Conservation (phyloP, 2,113 vertebrate species). For the Pygoscelis adeliae region DNA sequence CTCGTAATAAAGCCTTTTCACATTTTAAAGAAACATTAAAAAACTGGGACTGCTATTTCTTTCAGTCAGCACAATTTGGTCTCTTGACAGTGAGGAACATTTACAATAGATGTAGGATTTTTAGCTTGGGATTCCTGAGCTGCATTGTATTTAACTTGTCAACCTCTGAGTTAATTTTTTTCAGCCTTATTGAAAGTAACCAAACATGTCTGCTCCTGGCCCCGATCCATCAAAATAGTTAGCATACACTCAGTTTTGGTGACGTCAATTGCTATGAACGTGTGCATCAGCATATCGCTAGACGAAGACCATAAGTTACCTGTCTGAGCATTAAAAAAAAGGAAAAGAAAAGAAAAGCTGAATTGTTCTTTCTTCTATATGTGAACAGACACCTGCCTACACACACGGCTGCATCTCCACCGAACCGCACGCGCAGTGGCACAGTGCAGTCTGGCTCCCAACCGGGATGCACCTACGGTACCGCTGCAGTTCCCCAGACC, state of each 20-base stretch:
- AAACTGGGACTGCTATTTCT: neutral
- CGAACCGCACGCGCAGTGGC: rapidly evolving
- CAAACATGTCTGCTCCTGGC: neutral
- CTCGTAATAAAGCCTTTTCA: neutral
- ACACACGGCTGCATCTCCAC: neutral
- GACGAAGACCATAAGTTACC: constrained; percentile 27
- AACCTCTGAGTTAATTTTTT: neutral
- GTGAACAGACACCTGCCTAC: neutral
- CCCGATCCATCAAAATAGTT: neutral
- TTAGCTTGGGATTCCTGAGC: neutral
- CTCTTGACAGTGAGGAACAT: neutral
- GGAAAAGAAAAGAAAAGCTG: neutral
- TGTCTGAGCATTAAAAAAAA: neutral
- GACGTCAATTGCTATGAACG: neutral
- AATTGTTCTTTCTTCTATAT: neutral
- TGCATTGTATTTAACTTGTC: neutral
- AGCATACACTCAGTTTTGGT: neutral
- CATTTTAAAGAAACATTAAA: neutral
- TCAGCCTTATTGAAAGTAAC: neutral
- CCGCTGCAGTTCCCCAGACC: neutral
- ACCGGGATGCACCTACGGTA: rapidly evolving
- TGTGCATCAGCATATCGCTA: neutral
- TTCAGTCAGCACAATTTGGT: neutral
- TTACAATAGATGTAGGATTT: neutral
- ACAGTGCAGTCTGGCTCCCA: neutral